Base-by-base conservation (phyloP, 1,140 invertebrate species). In the Heliconius nattereri region DNA sequence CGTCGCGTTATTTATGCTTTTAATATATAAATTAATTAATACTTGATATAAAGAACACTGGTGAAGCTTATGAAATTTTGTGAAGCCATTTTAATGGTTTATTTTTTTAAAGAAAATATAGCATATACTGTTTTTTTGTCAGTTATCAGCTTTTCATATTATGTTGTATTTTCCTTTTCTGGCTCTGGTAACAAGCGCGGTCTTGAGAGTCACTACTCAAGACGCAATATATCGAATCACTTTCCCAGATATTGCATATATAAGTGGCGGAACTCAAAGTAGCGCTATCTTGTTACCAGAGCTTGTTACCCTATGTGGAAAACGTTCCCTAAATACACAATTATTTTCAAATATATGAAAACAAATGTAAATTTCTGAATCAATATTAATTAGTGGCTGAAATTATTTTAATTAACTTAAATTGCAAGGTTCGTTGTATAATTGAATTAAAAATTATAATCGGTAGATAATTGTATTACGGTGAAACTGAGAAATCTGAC, bases 361-460 rank as follows among this genome's bases (percentile, higher is more conserved):
- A 54, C 52, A 54, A 20, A 19, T n/a, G 23, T 7, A 57, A 16
- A 57, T 23, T 57, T 57, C n/a, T 8, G n/a, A 57, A 57, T 57
- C 54, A 57, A 57, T 57, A 57, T 57, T 57, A 57, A 57, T 57
- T 57, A 57, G 54, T n/a, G 54, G 54, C 54, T 57, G 54, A 57
- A 57, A 23, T 57, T 20, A 57, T 57, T 57, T 57, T 57, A 57
- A 57, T 57, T 57, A 57, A 57, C 54, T 57, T 19, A 16, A n/a
- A 23, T 57, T 57, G 54, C 7, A 54, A 20, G 52, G 52, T 7
- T 23, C 7, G n/a, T 20, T n/a, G 19, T 57, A 57, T 57, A 23
- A 57, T 23, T 57, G 0, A 23, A 54, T 45, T 54, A n/a, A 54
- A 54, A 54, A 54, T n/a, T 54, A 54, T 54, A 54, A 54, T 54